Conservation (phyloP, 2,797 vertebrate species). For the Tenualosa thibaudeaui region DNA sequence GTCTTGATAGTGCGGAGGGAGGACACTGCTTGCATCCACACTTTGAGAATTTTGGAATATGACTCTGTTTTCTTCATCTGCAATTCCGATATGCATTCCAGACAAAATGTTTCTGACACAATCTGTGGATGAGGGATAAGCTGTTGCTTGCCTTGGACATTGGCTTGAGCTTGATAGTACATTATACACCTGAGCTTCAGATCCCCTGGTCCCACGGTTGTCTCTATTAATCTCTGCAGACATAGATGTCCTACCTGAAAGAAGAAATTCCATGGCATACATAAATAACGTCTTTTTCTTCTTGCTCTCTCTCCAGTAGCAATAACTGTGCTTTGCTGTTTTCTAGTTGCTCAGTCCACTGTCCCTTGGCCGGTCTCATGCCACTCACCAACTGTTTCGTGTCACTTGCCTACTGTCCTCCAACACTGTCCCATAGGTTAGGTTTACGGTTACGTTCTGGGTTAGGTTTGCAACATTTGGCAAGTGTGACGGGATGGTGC, state of each 20-base stretch:
- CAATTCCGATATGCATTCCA: neutral
- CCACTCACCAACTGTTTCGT: too few relatives aligned
- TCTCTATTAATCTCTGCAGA: constrained; percentile 3
- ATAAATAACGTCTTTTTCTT: too few relatives aligned
- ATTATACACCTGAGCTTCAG: constrained; percentile 1
- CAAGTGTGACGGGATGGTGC: too few relatives aligned
- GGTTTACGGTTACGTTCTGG: too few relatives aligned
- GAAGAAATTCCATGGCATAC: neutral
- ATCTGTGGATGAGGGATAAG: neutral
- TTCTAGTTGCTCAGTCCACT: too few relatives aligned
- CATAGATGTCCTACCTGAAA: neutral
- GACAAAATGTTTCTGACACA: neutral
- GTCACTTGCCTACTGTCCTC: too few relatives aligned
- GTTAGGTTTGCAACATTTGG: too few relatives aligned
- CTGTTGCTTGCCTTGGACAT: neutral
- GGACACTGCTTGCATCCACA: neutral
- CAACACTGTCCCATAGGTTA: too few relatives aligned
- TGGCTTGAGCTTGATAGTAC: neutral
- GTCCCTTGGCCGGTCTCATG: too few relatives aligned
- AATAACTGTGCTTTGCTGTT: too few relatives aligned
- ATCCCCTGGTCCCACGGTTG: neutral
- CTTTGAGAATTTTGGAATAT: neutral
- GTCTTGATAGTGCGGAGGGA: neutral
- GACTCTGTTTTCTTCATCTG: neutral
- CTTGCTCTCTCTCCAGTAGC: too few relatives aligned